phyloP scores from a whole-genome alignment of 2,888 invertebrate species.

The Phania funesta region DNA sequence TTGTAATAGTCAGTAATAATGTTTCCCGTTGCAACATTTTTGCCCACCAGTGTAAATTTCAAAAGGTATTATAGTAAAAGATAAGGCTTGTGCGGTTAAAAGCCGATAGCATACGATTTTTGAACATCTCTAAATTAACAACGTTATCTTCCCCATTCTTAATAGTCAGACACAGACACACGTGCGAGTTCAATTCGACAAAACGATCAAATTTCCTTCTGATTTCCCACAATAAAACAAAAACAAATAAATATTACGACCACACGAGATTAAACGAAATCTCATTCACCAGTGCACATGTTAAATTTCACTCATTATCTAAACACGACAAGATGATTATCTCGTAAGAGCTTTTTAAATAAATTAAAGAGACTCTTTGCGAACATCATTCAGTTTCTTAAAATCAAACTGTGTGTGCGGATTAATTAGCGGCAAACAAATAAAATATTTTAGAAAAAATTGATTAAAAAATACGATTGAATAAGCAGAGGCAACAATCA shows the following conservation, averaged over 20 bases:
- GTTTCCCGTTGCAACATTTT: too few species aligned
- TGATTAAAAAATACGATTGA: not conserved
- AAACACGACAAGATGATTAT: not conserved
- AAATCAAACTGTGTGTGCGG: conserved; percentile 6
- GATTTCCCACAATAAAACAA: too few species aligned
- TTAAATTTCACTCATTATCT: not conserved
- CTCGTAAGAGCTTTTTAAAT: conserved; percentile 41
- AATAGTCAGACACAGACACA: too few species aligned
- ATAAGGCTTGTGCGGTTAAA: too few species aligned
- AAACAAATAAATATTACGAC: too few species aligned
- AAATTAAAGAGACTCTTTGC: conserved; percentile 10
- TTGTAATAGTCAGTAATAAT: too few species aligned
- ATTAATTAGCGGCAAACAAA: not conserved
- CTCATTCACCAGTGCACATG: not conserved
- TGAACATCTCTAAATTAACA: too few species aligned
- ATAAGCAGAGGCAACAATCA: not conserved
- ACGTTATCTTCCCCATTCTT: too few species aligned
- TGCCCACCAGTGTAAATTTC: too few species aligned
- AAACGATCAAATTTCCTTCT: not conserved
- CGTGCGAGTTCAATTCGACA: too few species aligned
- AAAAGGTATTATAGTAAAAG: too few species aligned
- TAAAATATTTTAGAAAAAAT: not conserved
- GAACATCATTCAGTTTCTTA: conserved; percentile 31
- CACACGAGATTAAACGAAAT: conserved; percentile 3
- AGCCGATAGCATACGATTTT: too few species aligned